phyloP scores from a whole-genome alignment of 2,888 invertebrate species.

The Nephrocerus scutellatus region DNA sequence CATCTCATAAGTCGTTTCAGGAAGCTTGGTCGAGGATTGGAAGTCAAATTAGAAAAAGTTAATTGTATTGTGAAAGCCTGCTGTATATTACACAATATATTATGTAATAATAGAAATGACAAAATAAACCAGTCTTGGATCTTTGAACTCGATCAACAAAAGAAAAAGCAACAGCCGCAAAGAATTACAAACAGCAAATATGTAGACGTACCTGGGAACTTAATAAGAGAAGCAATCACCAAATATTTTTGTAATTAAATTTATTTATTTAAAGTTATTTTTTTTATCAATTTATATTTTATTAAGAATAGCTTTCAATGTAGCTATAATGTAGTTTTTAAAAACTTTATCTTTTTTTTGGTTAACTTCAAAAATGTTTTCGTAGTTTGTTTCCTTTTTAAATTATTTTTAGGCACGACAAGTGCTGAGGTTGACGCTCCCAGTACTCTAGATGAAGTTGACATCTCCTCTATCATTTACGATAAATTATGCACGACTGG shows the following conservation, averaged over 20 bases:
- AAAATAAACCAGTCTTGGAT: constrained; percentile 1
- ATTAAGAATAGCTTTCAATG: constrained; percentile 1
- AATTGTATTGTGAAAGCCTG: constrained; percentile 4
- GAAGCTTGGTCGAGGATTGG: constrained; percentile 5
- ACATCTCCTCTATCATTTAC: constrained; percentile 1
- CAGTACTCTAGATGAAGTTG: constrained; percentile 1
- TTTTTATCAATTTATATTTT: constrained; percentile 1
- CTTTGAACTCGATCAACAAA: constrained; percentile 1
- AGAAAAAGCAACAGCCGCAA: constrained; percentile 3
- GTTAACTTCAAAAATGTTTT: constrained; percentile 5
- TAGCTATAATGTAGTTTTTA: too few relatives aligned
- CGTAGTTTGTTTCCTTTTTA: constrained; percentile 1
- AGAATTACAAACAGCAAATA: constrained; percentile 2
- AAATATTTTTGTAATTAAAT: constrained; percentile 8
- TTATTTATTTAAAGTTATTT: too few relatives aligned
- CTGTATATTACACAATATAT: constrained; percentile 10
- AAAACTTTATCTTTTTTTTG: constrained; percentile 2
- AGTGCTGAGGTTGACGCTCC: constrained; percentile 2
- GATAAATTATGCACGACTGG: too few relatives aligned
- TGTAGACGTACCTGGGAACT: background rate
- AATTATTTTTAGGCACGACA: constrained; percentile 3
- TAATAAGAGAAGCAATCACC: constrained; percentile 4
- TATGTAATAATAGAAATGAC: constrained; percentile 1
- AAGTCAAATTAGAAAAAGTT: constrained; percentile 6
- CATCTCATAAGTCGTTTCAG: constrained; percentile 9